These are phyloP conservation scores for Centruroides sculpturatus DNA, from an alignment of 1,140 invertebrate genomes.

Conservation along the genomic window DNA sequence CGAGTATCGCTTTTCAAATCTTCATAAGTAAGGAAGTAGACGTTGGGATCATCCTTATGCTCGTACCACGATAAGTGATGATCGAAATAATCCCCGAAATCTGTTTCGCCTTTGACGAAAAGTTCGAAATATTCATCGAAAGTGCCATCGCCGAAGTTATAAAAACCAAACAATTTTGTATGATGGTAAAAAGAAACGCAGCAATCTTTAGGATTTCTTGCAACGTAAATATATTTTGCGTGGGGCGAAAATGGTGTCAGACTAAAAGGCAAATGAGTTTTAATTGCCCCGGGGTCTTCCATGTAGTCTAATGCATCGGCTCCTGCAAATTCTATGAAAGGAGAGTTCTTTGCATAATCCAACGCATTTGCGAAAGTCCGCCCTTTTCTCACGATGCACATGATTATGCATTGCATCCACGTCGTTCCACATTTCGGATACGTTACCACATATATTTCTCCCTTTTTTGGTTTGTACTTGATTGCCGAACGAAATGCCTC, in stretches of 20 bases:
- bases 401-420: too few relatives aligned
- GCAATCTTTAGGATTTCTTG: too few relatives aligned
- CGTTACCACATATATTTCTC: too few relatives aligned
- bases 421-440: too few relatives aligned
- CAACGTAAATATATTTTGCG: too few relatives aligned
- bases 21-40: slow-evolving; percentile 25
- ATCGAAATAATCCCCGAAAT: slow-evolving; percentile 30
- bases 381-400: slow-evolving; percentile 3
- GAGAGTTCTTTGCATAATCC: not conserved
- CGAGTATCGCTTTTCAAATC: slow-evolving; percentile 23
- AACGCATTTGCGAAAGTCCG: not conserved
- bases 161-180: not conserved
- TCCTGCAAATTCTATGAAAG: not conserved
- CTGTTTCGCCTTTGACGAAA: slow-evolving; percentile 23
- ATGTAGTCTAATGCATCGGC: too few relatives aligned
- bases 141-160: slow-evolving; percentile 16
- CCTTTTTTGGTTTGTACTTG: too few relatives aligned
- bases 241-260: too few relatives aligned
- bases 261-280: too few relatives aligned
- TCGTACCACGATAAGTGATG: slow-evolving; percentile 23
- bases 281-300: too few relatives aligned
- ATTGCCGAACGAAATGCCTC: too few relatives aligned
- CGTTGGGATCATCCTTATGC: slow-evolving; percentile 21
- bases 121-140: slow-evolving; percentile 26
- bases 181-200: too few relatives aligned